A percentile compares a stretch with the other conserved stretches of the same genome.
Conservation (phyloP, 2,113 vertebrate genomes). For the Xenopus laevis region DNA sequence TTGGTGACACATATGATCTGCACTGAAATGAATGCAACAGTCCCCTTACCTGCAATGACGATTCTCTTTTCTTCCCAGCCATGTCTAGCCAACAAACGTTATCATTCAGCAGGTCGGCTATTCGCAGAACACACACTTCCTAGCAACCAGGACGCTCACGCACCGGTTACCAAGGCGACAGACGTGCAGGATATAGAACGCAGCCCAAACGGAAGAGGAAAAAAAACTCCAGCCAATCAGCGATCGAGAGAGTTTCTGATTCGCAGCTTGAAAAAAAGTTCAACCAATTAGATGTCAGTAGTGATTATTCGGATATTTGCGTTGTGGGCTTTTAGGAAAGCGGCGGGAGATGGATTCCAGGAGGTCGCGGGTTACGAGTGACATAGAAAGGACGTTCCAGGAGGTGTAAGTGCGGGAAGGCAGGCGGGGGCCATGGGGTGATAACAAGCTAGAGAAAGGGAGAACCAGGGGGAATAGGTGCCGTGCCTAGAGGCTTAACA, state of each 20-base stretch:
- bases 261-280: not conserved
- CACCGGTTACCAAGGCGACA: too few species aligned
- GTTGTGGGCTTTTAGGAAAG: not conserved
- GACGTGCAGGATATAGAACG: too few species aligned
- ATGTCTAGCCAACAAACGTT: constrained; percentile 35
- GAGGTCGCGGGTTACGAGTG: not conserved
- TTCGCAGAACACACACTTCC: too few species aligned
- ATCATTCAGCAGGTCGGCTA: too few species aligned
- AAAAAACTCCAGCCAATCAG: too few species aligned
- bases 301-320: not conserved
- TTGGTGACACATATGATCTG: too few species aligned
- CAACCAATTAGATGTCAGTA: not conserved
- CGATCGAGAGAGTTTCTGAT: too few species aligned
- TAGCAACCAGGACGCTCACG: too few species aligned
- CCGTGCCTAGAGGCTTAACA: too few species aligned
- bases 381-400: not conserved
- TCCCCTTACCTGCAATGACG: constrained; percentile 54
- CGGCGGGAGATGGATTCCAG: not conserved
- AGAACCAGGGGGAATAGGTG: not conserved
- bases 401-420: not conserved
- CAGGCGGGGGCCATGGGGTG: not conserved
- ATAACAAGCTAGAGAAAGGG: not conserved
- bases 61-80: constrained; percentile 54
- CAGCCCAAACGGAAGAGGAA: too few species aligned
- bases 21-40: too few species aligned